A percentile compares a stretch with the other conserved stretches of the same genome.
phyloP scores from a whole-genome alignment of 2,888 invertebrate genomes.

The Sicus ferrugineus region DNA sequence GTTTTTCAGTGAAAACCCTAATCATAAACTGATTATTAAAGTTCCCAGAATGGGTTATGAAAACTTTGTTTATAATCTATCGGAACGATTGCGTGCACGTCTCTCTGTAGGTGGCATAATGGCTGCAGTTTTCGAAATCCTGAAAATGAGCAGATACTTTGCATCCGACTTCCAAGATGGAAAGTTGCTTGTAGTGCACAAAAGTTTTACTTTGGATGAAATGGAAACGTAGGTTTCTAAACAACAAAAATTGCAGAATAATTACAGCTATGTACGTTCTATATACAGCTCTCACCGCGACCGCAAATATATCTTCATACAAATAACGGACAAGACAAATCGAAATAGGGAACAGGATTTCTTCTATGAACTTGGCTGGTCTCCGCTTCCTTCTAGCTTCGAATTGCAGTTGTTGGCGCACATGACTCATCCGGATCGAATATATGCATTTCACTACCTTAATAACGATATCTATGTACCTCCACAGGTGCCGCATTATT shows the following conservation, averaged over 20 bases:
- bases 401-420: slow-evolving; percentile 37
- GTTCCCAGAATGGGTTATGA: slow-evolving; percentile 26
- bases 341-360: background rate
- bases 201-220: slow-evolving; percentile 9
- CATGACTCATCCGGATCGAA: slow-evolving; percentile 40
- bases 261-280: background rate
- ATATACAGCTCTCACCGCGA: background rate
- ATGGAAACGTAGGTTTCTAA: slow-evolving; percentile 14
- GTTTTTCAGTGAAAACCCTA: slow-evolving; percentile 28
- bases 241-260: background rate
- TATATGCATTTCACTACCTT: slow-evolving; percentile 41
- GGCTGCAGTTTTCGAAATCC: slow-evolving; percentile 5
- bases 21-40: slow-evolving; percentile 7
- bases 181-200: slow-evolving; percentile 14
- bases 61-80: slow-evolving; percentile 2
- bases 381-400: slow-evolving; percentile 42
- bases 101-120: slow-evolving; percentile 5
- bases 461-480: slow-evolving; percentile 15
- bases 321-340: slow-evolving; percentile 16
- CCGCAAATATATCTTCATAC: slow-evolving; percentile 1
- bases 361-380: slow-evolving; percentile 40
- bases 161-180: background rate
- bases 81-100: slow-evolving; percentile 7
- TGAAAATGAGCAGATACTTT: slow-evolving; percentile 8
- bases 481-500: slow-evolving; percentile 40